Percentiles rank a stretch among this genome's conserved stretches.
Evolutionary conservation across 2,888 invertebrate species (phyloP).

Genomic region (Podotricha telesiphe): DNA sequence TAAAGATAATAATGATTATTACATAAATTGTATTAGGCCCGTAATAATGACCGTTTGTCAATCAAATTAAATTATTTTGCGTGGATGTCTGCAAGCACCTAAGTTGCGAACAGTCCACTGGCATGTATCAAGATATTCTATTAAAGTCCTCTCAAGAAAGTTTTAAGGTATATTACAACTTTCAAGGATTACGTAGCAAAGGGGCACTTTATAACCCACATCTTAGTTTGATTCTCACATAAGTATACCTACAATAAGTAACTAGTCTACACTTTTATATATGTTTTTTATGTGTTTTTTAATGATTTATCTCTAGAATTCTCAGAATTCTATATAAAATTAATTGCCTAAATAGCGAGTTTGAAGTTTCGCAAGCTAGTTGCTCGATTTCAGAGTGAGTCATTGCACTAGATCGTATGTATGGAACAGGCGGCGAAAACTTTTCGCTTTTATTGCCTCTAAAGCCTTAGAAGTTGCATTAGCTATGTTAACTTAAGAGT

Average conservation of each 20-base stretch:
- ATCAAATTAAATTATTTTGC: slow-evolving; percentile 37
- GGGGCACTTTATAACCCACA: slow-evolving; percentile 58
- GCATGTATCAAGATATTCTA: slow-evolving; percentile 61
- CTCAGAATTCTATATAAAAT: slow-evolving; percentile 52
- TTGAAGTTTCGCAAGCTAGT: slow-evolving; percentile 61
- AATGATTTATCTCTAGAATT: slow-evolving; percentile 39
- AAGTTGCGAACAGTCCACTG: slow-evolving; percentile 47
- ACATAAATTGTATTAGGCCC: background rate
- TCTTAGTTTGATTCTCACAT: slow-evolving; percentile 30
- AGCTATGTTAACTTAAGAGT: slow-evolving; percentile 45
- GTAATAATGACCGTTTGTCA: background rate
- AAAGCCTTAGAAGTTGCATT: slow-evolving; percentile 65
- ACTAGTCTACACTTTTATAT: slow-evolving; percentile 23
- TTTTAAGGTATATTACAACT: slow-evolving; percentile 64
- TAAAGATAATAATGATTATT: background rate
- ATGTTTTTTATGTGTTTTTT: background rate
- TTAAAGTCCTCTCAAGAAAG: slow-evolving; percentile 62
- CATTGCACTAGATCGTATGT: slow-evolving; percentile 61
- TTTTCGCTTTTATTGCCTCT: slow-evolving; percentile 62
- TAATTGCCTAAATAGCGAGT: slow-evolving; percentile 47
- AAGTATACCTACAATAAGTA: background rate
- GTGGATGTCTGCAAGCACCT: slow-evolving; percentile 47
- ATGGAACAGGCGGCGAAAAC: slow-evolving; percentile 54
- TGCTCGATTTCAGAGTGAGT: slow-evolving; percentile 60
- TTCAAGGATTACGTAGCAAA: slow-evolving; percentile 58